These are phyloP conservation scores for Melipona quadrifasciata DNA, from an alignment of 1,140 invertebrate species.

Conservation along the genomic window DNA sequence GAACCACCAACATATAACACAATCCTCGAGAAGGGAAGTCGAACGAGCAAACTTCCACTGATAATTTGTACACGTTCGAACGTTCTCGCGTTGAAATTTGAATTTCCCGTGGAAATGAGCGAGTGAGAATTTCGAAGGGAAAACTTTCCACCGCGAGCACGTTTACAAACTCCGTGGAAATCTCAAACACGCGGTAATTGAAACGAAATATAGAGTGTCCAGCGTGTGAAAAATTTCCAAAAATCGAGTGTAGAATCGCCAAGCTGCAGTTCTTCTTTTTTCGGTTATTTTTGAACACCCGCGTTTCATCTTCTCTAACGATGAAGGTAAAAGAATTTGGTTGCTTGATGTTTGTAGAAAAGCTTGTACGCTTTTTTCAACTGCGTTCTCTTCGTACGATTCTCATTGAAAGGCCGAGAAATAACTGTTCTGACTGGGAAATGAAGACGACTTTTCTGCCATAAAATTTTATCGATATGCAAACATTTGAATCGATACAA, in stretches of 20 bases:
- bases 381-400: too few species aligned
- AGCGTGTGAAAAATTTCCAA: background rate
- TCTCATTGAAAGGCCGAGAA: too few species aligned
- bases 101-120: background rate
- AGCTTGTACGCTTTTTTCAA: too few species aligned
- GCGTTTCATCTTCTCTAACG: background rate
- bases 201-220: background rate
- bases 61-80: background rate
- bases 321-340: background rate
- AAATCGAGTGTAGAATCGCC: background rate
- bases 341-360: background rate
- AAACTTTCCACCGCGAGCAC: background rate
- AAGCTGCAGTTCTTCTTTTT: background rate
- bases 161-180: background rate
- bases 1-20: background rate
- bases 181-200: background rate
- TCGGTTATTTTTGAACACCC: background rate
- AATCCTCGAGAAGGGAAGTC: background rate
- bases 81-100: background rate
- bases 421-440: too few species aligned
- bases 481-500: too few species aligned
- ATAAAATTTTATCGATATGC: too few species aligned
- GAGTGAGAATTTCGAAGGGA: background rate
- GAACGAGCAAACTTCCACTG: background rate
- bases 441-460: too few species aligned